Base-by-base conservation (phyloP, 2,113 vertebrate genomes). In the Dasyurus viverrinus region DNA sequence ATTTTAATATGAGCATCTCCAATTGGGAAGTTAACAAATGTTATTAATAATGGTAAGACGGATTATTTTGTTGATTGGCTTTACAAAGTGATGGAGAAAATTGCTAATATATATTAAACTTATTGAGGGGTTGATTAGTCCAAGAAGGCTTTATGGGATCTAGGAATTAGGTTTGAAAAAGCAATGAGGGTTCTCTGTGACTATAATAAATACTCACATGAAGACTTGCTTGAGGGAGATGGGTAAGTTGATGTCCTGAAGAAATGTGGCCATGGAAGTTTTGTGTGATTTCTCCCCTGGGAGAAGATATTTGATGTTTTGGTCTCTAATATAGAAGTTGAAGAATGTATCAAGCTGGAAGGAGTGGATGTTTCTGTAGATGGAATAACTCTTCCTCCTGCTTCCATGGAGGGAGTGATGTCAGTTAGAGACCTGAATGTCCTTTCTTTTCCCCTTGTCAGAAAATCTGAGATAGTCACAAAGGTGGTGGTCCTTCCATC, bases 141-240 rank as follows among this genome's bases (percentile, higher is more conserved):
- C 47, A 93, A 53, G 53, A 95, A 55, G 30, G 36, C 42, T 54
- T 54, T 0, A 2, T 9, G 55, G 91, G 90, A 52, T 16, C 7
- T 0, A 50, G 46, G 36, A 53, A 76, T 0, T 42, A 12, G 50
- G 84, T 46, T 0, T 23, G 27, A 57, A 91, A 54, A 30, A 22
- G 2, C 3, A 5, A 53, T 24, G 60, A 4, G 3, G 12, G 19
- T 0, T 36, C 48, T 42, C 76, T 16, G 42, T n/a, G 0, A 50
- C 42, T 8, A 2, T 30, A 10, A 30, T 8, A 25, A 55, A 7
- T 14, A 96, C 97, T 97, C 92, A 97, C 96, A 0, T 22, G 92
- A 0, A 24, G 89, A 27, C 50, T 27, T 53, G 30, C 53, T 89
- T 42, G 57, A 96, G 42, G 92, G 22, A 54, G 55, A 1, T 12